Evolutionary conservation across 2,797 vertebrate species (phyloP).

Genomic region (Sus cebifrons): DNA sequence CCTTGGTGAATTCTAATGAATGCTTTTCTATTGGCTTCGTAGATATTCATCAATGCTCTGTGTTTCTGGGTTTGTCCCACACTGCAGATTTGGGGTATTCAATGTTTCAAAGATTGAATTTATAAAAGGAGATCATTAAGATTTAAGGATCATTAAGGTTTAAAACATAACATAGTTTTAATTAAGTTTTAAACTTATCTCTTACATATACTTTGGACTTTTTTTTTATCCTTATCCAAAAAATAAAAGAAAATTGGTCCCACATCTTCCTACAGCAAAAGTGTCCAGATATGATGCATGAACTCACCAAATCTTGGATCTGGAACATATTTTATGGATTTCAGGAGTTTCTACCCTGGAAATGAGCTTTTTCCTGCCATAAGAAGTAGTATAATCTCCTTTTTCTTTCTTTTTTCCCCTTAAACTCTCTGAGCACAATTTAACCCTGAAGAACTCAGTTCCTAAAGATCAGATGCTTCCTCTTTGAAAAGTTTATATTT

Average conservation of each 20-base stretch:
- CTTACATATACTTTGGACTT: not conserved
- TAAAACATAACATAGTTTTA: not conserved
- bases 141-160: not conserved
- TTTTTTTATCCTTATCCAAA: not conserved
- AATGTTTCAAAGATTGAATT: not conserved
- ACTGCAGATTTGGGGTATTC: not conserved
- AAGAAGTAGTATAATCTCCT: conserved; percentile 76
- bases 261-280: not conserved
- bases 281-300: conserved; percentile 65
- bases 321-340: conserved; percentile 85
- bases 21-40: not conserved
- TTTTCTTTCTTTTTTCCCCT: conserved; percentile 80
- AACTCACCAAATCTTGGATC: conserved; percentile 70
- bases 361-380: conserved; percentile 84
- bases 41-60: not conserved
- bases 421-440: conserved; percentile 80
- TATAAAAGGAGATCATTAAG: not conserved
- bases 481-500: conserved; percentile 76
- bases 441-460: conserved; percentile 82
- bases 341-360: conserved; percentile 81
- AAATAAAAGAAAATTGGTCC: conserved; percentile 49
- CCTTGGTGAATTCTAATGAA: conserved; percentile 9
- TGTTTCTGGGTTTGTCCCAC: not conserved
- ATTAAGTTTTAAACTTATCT: not conserved
- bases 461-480: conserved; percentile 67